Percentiles rank a stretch among this genome's conserved stretches.
Conservation (phyloP, 2,113 vertebrate species). For the Passer domesticus region DNA sequence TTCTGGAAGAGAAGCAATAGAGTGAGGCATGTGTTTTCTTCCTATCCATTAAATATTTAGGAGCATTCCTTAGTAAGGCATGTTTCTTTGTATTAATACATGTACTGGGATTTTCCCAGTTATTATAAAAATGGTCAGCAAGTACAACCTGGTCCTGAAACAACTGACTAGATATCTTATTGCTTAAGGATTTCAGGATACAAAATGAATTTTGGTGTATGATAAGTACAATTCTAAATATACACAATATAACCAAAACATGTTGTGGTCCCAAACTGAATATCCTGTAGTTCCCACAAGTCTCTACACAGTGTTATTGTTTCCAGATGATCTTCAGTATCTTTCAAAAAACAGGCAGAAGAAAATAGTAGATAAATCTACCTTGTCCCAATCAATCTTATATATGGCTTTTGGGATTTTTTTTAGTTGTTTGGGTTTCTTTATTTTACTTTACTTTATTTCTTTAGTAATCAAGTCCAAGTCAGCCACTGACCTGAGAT, state of each 20-base stretch:
- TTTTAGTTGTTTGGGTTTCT: background rate
- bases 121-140: background rate
- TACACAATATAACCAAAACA: background rate
- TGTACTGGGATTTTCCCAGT: background rate
- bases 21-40: background rate
- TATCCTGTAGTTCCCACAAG: rapidly evolving
- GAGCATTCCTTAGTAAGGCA: background rate
- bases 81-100: background rate
- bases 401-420: rapidly evolving
- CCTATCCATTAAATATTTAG: background rate
- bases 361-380: background rate
- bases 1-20: background rate
- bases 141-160: background rate
- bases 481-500: background rate
- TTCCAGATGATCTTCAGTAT: background rate
- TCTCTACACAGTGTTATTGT: background rate
- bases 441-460: background rate
- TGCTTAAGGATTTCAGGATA: background rate
- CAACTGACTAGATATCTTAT: background rate
- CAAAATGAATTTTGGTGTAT: background rate
- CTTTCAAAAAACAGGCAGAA: background rate
- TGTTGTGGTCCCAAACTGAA: background rate
- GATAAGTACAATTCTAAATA: background rate
- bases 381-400: background rate
- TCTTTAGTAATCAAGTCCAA: background rate